Percentiles rank a stretch among this genome's conserved stretches.
Conservation (phyloP, 2,797 vertebrate genomes). For the Morus bassanus region DNA sequence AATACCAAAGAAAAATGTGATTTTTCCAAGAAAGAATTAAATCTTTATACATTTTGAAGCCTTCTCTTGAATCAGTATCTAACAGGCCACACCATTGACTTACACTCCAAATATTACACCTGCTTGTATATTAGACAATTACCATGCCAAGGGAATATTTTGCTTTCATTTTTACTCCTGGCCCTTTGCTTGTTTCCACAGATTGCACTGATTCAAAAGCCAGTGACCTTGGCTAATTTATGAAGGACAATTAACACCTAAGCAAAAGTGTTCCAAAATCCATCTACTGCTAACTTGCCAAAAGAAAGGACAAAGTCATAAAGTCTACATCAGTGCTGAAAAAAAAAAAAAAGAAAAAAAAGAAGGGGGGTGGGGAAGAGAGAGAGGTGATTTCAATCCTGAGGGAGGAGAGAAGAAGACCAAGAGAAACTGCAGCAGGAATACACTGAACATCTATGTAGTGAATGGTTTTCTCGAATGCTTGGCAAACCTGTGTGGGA, state of each 20-base stretch:
- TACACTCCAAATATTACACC: neutral
- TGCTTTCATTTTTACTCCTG: neutral
- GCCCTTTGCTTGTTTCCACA: neutral
- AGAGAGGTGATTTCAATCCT: neutral
- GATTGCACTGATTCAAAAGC: neutral
- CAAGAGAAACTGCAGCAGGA: neutral
- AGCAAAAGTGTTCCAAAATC: neutral
- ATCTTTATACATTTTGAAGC: neutral
- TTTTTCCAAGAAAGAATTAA: neutral
- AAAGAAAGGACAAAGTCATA: neutral
- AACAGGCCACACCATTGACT: neutral
- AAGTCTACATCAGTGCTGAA: neutral
- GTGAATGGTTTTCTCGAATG: neutral
- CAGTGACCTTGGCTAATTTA: neutral
- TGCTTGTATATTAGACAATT: neutral
- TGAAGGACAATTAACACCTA: conserved; percentile 4
- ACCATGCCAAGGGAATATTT: neutral
- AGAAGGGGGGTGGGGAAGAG: too few species aligned
- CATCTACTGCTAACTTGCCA: neutral
- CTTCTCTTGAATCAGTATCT: neutral
- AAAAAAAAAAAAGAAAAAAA: neutral
- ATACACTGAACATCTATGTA: neutral
- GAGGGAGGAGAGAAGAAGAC: neutral
- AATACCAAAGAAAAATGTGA: neutral
- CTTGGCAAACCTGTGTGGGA: neutral